phyloP scores from a whole-genome alignment of 2,113 vertebrate species.

The Lasiurus borealis region DNA sequence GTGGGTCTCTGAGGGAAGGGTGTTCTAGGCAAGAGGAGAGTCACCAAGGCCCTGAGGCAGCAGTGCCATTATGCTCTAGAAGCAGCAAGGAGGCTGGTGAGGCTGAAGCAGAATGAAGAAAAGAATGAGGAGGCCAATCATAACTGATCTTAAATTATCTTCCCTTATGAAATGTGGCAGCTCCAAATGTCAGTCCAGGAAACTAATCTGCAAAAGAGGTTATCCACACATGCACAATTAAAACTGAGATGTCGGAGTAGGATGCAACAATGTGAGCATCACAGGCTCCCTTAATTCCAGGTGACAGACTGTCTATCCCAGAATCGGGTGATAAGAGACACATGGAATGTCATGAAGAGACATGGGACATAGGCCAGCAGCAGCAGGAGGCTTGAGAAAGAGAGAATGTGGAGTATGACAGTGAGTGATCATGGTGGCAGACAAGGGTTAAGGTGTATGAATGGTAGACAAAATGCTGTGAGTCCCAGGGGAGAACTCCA shows the following conservation, averaged over 20 bases:
- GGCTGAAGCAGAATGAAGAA: not conserved
- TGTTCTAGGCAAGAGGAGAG: not conserved
- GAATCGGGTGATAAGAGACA: not conserved
- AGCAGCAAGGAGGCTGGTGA: not conserved
- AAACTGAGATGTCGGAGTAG: not conserved
- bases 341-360: not conserved
- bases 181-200: too few relatives aligned
- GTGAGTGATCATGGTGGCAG: not conserved
- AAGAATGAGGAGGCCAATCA: not conserved
- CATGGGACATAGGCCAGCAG: not conserved
- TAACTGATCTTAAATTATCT: not conserved
- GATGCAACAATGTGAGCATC: not conserved
- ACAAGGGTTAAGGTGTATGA: not conserved
- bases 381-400: not conserved
- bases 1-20: not conserved
- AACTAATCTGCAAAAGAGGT: not conserved
- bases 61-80: not conserved
- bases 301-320: not conserved
- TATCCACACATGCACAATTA: not conserved
- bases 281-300: not conserved
- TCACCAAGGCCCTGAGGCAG: not conserved
- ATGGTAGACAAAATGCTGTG: not conserved
- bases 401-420: not conserved
- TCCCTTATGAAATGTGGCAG: not conserved
- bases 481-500: not conserved